Percentiles rank a stretch among this genome's conserved stretches.
Conservation (phyloP, 2,888 invertebrate species). For the Tiphia femorata region DNA sequence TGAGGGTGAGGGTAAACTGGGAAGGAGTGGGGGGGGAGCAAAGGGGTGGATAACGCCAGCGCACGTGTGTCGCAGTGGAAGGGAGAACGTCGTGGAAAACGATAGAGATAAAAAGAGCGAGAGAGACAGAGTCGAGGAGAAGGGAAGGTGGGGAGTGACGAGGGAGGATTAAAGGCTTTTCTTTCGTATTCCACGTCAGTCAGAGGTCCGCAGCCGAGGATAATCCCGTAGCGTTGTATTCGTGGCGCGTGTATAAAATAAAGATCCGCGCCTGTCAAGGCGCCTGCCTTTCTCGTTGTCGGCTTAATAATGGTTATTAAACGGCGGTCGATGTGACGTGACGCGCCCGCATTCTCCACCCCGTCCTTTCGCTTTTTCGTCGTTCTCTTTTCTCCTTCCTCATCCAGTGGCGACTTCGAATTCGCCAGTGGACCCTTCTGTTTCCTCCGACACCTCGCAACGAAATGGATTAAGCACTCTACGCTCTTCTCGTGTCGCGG, state of each 20-base stretch:
- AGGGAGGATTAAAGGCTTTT: slow-evolving; percentile 62
- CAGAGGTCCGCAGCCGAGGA: slow-evolving; percentile 49
- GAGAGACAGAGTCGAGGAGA: slow-evolving; percentile 14
- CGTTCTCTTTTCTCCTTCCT: no score
- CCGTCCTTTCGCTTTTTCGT: background rate
- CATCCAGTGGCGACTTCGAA: no score
- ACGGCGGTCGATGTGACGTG: slow-evolving; percentile 45
- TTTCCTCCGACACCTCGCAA: no score
- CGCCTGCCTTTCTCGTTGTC: slow-evolving; percentile 28
- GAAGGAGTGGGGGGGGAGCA: no score
- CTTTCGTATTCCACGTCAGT: slow-evolving; percentile 62
- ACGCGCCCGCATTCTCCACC: slow-evolving; percentile 12
- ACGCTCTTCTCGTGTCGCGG: no score
- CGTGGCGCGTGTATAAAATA: slow-evolving; percentile 56
- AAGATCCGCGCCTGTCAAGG: slow-evolving; percentile 51
- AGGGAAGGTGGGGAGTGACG: no score
- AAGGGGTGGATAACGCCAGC: no score
- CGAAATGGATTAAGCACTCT: slow-evolving; percentile 51
- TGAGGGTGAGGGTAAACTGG: no score
- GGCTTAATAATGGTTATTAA: slow-evolving; percentile 59
- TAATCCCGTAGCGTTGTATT: slow-evolving; percentile 57
- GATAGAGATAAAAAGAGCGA: background rate
- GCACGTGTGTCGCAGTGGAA: no score
- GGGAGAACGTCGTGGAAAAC: background rate
- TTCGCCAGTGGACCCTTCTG: no score